Percentiles rank a stretch among this genome's conserved stretches.
These are phyloP conservation scores for Phyllotreta striolata DNA, from an alignment of 2,888 invertebrate genomes.

Conservation along the genomic window DNA sequence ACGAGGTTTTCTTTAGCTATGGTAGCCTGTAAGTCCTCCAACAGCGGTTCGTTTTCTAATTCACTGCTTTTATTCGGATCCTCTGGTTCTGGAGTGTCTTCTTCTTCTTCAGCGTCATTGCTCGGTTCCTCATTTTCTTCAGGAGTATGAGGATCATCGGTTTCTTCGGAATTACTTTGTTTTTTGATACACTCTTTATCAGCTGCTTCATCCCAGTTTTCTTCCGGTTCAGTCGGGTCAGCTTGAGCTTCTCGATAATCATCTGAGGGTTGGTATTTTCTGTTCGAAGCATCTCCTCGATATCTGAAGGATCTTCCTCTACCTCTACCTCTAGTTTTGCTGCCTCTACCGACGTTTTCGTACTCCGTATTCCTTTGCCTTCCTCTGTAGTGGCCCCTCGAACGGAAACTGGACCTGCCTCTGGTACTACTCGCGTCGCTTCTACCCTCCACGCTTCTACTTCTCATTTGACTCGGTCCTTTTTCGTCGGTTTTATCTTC, in stretches of 20 bases:
- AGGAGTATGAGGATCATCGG: slow-evolving; percentile 8
- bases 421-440: neutral
- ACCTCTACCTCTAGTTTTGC: slow-evolving; percentile 7
- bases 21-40: slow-evolving; percentile 20
- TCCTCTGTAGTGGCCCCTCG: slow-evolving; percentile 4
- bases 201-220: slow-evolving; percentile 33
- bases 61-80: slow-evolving; percentile 21
- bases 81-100: slow-evolving; percentile 12
- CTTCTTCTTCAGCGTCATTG: slow-evolving; percentile 12
- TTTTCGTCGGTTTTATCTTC: slow-evolving; percentile 12
- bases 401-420: neutral
- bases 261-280: slow-evolving; percentile 12
- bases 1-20: slow-evolving; percentile 33
- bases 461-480: slow-evolving; percentile 13
- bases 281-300: slow-evolving; percentile 11
- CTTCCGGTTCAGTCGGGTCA: slow-evolving; percentile 16
- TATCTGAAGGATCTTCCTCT: slow-evolving; percentile 23
- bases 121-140: slow-evolving; percentile 10
- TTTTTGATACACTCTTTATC: slow-evolving; percentile 13
- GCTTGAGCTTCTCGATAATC: slow-evolving; percentile 10
- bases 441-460: slow-evolving; percentile 29
- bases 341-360: no score
- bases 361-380: neutral
- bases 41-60: slow-evolving; percentile 4
- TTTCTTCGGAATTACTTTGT: slow-evolving; percentile 13